phyloP scores from a whole-genome alignment of 2,113 vertebrate species.

The Andinoacara biseriatus region DNA sequence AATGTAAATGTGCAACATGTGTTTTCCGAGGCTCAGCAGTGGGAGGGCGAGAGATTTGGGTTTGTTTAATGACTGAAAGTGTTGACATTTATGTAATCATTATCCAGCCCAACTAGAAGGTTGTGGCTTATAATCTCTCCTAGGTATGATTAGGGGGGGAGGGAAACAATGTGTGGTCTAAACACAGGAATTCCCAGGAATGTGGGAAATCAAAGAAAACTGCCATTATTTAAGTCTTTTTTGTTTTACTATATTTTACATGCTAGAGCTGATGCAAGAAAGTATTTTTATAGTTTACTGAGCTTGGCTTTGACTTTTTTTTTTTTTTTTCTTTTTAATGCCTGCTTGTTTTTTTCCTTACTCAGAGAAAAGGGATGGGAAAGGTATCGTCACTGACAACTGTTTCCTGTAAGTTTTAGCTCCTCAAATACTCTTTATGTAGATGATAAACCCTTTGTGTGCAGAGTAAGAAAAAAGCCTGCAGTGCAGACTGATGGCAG shows the following conservation, averaged over 20 bases:
- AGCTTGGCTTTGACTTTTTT: no score
- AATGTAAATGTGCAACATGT: conserved; percentile 46
- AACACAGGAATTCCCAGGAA: conserved; percentile 6
- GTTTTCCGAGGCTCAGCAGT: neutral
- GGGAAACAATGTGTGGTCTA: conserved; percentile 2
- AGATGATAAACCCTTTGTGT: neutral
- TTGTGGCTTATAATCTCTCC: conserved; percentile 26
- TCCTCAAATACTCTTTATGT: neutral
- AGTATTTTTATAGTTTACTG: neutral
- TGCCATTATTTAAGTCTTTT: neutral
- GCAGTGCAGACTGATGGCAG: neutral
- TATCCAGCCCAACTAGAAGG: neutral
- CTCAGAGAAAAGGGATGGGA: no score
- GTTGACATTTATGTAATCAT: conserved; percentile 49
- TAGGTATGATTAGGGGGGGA: neutral
- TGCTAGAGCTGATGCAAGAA: neutral
- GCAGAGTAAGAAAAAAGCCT: accelerated
- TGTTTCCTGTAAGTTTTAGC: neutral
- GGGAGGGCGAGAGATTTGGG: conserved; percentile 12
- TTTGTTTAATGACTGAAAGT: conserved; percentile 30
- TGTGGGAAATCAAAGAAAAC: neutral
- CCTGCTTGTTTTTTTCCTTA: neutral
- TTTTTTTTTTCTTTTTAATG: neutral
- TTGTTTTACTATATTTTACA: neutral
- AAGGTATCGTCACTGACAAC: neutral